Conservation (phyloP, 2,888 invertebrate genomes). For the Hyppa rectilinea region DNA sequence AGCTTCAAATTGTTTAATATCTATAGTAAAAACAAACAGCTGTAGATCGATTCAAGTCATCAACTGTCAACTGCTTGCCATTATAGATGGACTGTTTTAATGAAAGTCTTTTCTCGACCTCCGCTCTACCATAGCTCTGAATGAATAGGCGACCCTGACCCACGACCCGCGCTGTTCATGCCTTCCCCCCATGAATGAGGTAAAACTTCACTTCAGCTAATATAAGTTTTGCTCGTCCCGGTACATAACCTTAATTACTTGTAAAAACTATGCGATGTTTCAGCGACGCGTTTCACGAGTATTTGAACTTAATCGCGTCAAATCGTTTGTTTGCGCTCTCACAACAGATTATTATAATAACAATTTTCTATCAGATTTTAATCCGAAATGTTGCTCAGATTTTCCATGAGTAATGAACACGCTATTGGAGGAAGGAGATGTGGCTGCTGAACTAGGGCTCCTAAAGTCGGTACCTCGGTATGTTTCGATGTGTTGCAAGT, state of each 20-base stretch:
- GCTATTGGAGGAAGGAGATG: neutral
- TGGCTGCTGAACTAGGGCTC: neutral
- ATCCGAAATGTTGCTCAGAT: conserved; percentile 10
- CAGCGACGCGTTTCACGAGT: conserved; percentile 10
- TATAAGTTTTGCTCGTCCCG: neutral
- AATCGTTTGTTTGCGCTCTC: conserved; percentile 20
- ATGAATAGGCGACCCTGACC: conserved; percentile 11
- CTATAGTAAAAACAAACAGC: neutral
- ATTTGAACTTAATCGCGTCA: conserved; percentile 18
- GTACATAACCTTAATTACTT: conserved; percentile 15
- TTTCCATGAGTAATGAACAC: conserved; percentile 23
- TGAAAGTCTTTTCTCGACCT: conserved; percentile 9
- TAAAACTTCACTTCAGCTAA: neutral
- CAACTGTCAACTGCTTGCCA: neutral
- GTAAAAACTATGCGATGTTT: conserved; percentile 24
- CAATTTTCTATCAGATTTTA: conserved; percentile 13
- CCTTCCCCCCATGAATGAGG: neutral
- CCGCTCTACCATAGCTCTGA: neutral
- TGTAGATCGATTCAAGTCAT: neutral
- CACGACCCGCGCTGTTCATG: neutral
- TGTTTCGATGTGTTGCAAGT: neutral
- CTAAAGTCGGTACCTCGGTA: neutral
- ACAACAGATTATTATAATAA: conserved; percentile 16
- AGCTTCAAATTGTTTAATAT: neutral
- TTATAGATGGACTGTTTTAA: conserved; percentile 17